Percentiles rank a stretch among this genome's conserved stretches.
These are phyloP conservation scores for Parelbella ahira DNA, from an alignment of 2,888 invertebrate genomes.

Conservation along the genomic window DNA sequence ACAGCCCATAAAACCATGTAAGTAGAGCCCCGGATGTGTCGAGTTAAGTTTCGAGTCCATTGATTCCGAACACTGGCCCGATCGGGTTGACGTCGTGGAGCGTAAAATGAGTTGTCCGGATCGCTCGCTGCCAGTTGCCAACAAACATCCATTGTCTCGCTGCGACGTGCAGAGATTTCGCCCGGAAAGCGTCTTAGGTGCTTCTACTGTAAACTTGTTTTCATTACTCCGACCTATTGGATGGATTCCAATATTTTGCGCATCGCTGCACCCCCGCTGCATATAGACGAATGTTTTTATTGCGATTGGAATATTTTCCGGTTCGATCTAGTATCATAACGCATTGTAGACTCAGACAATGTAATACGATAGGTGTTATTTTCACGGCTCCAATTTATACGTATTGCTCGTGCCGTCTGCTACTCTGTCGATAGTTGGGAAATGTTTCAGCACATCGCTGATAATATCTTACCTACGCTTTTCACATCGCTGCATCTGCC, in stretches of 20 bases:
- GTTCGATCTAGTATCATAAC: conserved; percentile 34
- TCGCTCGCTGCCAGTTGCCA: conserved; percentile 51
- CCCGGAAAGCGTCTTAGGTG: conserved; percentile 67
- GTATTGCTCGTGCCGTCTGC: background rate
- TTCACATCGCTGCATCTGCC: no score
- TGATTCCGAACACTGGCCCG: conserved; percentile 49
- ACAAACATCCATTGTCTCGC: conserved; percentile 69
- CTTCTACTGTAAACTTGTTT: conserved; percentile 63
- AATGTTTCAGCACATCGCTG: background rate
- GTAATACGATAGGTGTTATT: conserved; percentile 19
- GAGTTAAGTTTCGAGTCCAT: conserved; percentile 46
- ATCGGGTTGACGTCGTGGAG: conserved; percentile 59
- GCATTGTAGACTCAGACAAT: conserved; percentile 26
- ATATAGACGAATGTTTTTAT: conserved; percentile 51
- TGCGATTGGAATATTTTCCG: conserved; percentile 51
- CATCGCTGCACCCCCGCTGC: conserved; percentile 62
- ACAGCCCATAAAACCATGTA: conserved; percentile 1
- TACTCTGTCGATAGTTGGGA: background rate
- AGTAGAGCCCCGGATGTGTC: conserved; percentile 25
- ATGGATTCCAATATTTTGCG: conserved; percentile 72
- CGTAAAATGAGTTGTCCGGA: conserved; percentile 75
- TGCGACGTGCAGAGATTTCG: conserved; percentile 62
- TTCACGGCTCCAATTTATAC: conserved; percentile 1
- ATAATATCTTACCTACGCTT: background rate
- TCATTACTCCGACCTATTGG: conserved; percentile 76